These are phyloP conservation scores for Euplexia lucipara DNA, from an alignment of 2,888 invertebrate species.

Conservation along the genomic window DNA sequence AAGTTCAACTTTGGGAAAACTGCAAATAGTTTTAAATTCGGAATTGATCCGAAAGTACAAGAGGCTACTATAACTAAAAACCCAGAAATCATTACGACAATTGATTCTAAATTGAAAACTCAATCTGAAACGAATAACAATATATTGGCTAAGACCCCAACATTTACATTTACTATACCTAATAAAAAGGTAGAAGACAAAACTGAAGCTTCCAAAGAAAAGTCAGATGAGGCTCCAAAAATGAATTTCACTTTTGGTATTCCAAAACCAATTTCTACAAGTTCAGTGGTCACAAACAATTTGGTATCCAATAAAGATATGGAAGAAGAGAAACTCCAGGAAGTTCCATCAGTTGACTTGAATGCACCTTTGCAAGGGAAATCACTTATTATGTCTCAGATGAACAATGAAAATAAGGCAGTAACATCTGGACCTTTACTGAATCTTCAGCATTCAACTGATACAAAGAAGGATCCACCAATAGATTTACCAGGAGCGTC, in stretches of 20 bases:
- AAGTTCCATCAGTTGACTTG: constrained; percentile 72
- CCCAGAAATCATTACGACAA: constrained; percentile 49
- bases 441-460: constrained; percentile 9
- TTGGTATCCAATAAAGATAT: constrained; percentile 49
- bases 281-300: constrained; percentile 37
- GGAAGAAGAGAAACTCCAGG: constrained; percentile 71
- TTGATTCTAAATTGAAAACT: constrained; percentile 65
- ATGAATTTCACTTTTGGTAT: constrained; percentile 77
- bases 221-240: constrained; percentile 66
- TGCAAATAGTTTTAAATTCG: constrained; percentile 79
- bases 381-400: constrained; percentile 13
- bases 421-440: constrained; percentile 15
- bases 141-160: constrained; percentile 72
- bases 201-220: constrained; percentile 55
- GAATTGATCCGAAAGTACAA: constrained; percentile 76
- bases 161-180: constrained; percentile 73
- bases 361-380: constrained; percentile 26
- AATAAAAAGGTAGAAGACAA: constrained; percentile 66
- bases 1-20: constrained; percentile 77
- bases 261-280: constrained; percentile 64
- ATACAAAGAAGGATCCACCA: constrained; percentile 38
- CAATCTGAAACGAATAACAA: constrained; percentile 82
- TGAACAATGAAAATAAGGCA: constrained; percentile 24
- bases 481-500: constrained; percentile 11
- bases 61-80: constrained; percentile 64